Base-by-base conservation (phyloP, 2,888 invertebrate genomes). In the Rhamnusium bicolor region DNA sequence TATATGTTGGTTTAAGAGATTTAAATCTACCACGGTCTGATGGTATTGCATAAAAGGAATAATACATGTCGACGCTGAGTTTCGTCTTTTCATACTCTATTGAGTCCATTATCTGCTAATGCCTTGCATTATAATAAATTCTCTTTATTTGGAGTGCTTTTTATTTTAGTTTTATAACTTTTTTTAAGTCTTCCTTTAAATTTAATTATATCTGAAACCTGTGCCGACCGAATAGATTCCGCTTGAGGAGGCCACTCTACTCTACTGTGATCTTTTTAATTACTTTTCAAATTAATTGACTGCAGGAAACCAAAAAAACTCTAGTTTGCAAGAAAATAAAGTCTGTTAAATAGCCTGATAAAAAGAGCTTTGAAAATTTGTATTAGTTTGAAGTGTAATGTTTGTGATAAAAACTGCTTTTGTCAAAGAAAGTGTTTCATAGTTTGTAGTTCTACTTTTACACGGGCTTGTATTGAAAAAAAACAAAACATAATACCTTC, bases 1-100 rank as follows among this genome's bases (percentile, higher is more conserved):
- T 77, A 79, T 75, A 71, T 72, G 72, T 54, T 32, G 74, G 72
- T 74, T 79, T 74, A 69, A 76, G 72, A 75, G 73, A 75, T 76
- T 79, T 77, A 75, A 65, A 58, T 65, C 58, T 14, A 18, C 65
- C 60, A 21, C 51, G 47, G 56, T 21, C 24, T 32, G 32, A 56
- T 56, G 29, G 27, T 24, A 56, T 19, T 49, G 53, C 71, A 61
- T 32, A 51, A 71, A 71, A 24, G 67, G 18, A 29, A 49, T 49
- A 27, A 27, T 47, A 71, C 51, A 29, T 32, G 60, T 58, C 56
- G 40, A 56, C 61, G 19, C 10, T 18, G 47, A 46, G 24, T 56
- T 27, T 68, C 54, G 60, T 61, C 72, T 56, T 68, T 72, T 68
- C 56, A 62, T 61, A 46, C 18, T 5, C 54, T 54, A 54, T 54